A percentile compares a stretch with the other conserved stretches of the same genome.
These are phyloP conservation scores for Microplitis mediator DNA, from an alignment of 1,140 invertebrate genomes.

Conservation along the genomic window DNA sequence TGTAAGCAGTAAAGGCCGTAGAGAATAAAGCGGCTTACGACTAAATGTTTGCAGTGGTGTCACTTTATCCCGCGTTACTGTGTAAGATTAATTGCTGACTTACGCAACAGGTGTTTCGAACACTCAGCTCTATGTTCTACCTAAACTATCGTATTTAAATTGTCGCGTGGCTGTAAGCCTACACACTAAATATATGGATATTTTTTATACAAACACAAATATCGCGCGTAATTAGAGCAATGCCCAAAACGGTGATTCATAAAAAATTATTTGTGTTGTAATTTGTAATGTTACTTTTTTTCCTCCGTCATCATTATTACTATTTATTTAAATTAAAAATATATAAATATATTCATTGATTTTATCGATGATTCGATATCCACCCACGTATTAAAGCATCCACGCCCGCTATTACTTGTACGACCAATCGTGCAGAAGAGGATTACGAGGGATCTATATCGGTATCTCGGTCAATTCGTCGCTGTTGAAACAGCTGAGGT, in stretches of 20 bases:
- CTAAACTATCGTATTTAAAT: background rate
- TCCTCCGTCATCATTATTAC: no score
- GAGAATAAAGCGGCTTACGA: background rate
- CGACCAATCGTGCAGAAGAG: background rate
- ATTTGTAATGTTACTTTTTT: background rate
- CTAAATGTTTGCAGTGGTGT: background rate
- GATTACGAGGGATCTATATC: conserved; percentile 24
- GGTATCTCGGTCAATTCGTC: conserved; percentile 21
- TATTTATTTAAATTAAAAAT: no score
- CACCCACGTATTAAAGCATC: background rate
- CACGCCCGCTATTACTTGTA: background rate
- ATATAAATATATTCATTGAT: no score
- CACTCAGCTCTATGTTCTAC: background rate
- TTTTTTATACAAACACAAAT: background rate
- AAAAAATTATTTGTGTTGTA: background rate
- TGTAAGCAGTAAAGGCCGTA: background rate
- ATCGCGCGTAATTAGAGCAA: background rate
- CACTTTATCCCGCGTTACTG: background rate
- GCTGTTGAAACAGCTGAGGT: conserved; percentile 25
- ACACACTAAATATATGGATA: background rate
- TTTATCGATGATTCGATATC: no score
- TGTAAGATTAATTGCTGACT: conserved; percentile 12
- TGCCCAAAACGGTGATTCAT: background rate
- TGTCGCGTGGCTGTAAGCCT: background rate
- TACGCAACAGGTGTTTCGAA: conserved; percentile 18